These are phyloP conservation scores for Eira barbara DNA, from an alignment of 2,113 vertebrate genomes.

Conservation along the genomic window DNA sequence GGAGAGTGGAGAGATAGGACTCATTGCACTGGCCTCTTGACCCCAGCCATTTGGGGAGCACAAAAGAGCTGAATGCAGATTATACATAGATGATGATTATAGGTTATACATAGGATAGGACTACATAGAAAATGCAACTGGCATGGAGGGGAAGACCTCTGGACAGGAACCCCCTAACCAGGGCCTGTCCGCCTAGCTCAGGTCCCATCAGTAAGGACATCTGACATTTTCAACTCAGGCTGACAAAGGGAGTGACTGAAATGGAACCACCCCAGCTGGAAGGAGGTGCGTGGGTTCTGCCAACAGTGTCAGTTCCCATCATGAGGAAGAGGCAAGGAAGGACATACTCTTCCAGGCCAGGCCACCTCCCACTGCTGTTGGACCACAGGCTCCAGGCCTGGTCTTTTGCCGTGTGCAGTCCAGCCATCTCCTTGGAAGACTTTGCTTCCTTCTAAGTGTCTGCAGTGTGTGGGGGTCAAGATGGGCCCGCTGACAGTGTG, in stretches of 20 bases:
- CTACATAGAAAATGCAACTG: background rate
- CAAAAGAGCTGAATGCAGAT: background rate
- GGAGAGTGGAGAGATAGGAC: background rate
- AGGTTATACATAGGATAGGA: background rate
- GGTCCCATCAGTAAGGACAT: background rate
- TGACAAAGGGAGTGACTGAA: background rate
- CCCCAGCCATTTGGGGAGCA: background rate
- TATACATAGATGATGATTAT: no score
- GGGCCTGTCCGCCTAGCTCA: background rate
- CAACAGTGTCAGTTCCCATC: background rate
- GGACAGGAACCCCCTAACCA: background rate
- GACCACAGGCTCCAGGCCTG: background rate
- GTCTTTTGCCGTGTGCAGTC: background rate
- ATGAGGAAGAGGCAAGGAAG: background rate
- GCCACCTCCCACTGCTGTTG: background rate
- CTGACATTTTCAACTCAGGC: background rate
- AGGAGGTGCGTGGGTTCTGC: background rate
- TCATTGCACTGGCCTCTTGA: background rate
- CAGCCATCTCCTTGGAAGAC: background rate
- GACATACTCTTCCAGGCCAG: background rate
- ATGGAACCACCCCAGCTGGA: background rate
- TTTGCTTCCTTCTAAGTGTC: background rate
- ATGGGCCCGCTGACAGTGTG: background rate
- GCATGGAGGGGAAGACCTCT: background rate
- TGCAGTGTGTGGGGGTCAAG: background rate